phyloP scores from a whole-genome alignment of 2,113 vertebrate species.

The Tragelaphus scriptus region DNA sequence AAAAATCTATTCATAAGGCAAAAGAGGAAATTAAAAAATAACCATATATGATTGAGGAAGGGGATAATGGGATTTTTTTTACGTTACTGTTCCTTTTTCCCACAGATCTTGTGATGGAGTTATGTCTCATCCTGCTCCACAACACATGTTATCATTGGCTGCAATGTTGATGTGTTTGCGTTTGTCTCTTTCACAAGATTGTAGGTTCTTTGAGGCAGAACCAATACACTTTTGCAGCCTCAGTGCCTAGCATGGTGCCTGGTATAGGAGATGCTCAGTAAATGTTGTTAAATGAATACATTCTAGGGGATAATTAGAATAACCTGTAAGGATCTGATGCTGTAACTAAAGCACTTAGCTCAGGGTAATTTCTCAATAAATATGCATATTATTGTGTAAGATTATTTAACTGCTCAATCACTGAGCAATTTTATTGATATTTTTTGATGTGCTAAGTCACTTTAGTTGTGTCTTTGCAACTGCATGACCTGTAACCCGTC shows the following conservation, averaged over 20 bases:
- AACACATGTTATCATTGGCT: background rate
- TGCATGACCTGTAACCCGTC: background rate
- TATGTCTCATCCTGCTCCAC: background rate
- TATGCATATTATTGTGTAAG: background rate
- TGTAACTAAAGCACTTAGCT: background rate
- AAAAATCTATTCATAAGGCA: background rate
- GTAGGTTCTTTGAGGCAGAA: background rate
- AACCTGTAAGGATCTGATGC: background rate
- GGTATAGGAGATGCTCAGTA: background rate
- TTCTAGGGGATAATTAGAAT: background rate
- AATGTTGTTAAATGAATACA: background rate
- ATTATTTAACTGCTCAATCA: background rate
- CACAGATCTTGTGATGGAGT: too few relatives aligned
- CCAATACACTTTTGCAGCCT: background rate
- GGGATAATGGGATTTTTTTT: background rate
- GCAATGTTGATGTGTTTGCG: background rate
- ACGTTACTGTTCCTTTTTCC: background rate
- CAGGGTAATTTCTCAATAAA: background rate
- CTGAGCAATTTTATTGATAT: background rate
- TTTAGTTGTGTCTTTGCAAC: background rate
- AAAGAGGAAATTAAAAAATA: background rate
- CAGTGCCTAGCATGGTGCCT: background rate
- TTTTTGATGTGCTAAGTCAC: background rate
- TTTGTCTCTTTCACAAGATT: background rate
- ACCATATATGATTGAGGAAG: background rate